Conservation (phyloP, 2,113 vertebrate genomes). For the Misgurnus anguillicaudatus region DNA sequence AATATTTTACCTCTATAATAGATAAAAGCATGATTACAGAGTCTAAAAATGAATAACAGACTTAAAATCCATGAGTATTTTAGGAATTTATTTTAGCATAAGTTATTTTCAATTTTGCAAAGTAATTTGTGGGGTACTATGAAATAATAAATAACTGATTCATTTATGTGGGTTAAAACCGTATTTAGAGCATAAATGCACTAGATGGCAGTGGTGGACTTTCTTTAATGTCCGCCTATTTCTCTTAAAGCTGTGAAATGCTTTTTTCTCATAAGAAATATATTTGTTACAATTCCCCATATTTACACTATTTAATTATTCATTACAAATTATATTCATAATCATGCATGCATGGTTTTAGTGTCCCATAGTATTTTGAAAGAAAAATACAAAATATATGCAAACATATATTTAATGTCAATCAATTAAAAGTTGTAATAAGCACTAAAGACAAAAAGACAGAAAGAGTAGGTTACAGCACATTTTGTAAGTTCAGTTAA, state of each 20-base stretch:
- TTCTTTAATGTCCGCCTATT: background rate
- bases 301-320: background rate
- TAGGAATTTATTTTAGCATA: too few relatives aligned
- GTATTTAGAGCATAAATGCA: background rate
- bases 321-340: too few relatives aligned
- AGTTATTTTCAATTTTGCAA: too few relatives aligned
- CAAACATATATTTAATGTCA: too few relatives aligned
- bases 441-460: too few relatives aligned
- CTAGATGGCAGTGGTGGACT: conserved; percentile 36
- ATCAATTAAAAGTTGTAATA: too few relatives aligned
- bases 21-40: background rate
- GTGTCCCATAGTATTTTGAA: background rate
- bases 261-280: background rate
- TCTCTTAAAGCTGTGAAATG: background rate
- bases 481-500: too few relatives aligned
- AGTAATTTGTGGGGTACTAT: background rate
- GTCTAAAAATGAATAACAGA: background rate
- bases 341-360: background rate
- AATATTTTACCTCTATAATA: conserved; percentile 20
- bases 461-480: too few relatives aligned
- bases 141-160: background rate
- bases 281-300: background rate
- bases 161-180: too few relatives aligned
- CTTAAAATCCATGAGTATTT: background rate
- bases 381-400: background rate